These are phyloP conservation scores for Synaphobranchus kaupii DNA, from an alignment of 2,797 vertebrate species.

Conservation along the genomic window DNA sequence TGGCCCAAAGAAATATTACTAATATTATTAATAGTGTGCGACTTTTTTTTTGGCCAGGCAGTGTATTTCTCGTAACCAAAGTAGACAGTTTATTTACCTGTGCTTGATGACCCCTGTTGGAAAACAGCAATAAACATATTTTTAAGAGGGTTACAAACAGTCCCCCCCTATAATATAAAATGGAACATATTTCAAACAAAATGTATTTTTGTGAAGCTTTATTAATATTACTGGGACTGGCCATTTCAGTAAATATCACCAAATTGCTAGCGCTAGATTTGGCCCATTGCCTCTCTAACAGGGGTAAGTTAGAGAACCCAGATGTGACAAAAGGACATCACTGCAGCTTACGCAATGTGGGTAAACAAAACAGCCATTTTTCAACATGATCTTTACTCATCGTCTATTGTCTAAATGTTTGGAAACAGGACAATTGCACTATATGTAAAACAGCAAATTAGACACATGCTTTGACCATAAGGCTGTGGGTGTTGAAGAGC, in stretches of 20 bases:
- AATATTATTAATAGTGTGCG: no score
- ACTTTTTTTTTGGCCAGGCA: no score
- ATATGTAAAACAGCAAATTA: no score
- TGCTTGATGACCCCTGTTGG: conserved; percentile 51
- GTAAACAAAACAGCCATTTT: no score
- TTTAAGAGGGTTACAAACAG: not conserved
- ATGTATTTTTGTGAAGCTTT: not conserved
- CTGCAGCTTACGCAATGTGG: no score
- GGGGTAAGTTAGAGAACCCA: no score
- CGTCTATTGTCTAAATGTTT: no score
- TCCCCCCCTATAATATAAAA: not conserved
- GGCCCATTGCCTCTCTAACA: no score
- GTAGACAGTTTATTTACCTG: conserved; percentile 54
- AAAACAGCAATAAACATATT: conserved; percentile 37
- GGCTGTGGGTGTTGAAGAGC: not conserved
- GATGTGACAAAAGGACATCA: no score
- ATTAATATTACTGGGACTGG: not conserved
- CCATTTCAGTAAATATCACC: not conserved
- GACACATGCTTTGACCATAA: no score
- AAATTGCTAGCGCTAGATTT: not conserved
- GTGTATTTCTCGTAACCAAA: not conserved
- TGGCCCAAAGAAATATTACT: no score
- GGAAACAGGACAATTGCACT: no score
- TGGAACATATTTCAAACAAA: not conserved
- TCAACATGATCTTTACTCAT: not conserved